Evolutionary conservation across 2,113 vertebrate genomes (phyloP).

Genomic region (Neopipo cinnamomea): DNA sequence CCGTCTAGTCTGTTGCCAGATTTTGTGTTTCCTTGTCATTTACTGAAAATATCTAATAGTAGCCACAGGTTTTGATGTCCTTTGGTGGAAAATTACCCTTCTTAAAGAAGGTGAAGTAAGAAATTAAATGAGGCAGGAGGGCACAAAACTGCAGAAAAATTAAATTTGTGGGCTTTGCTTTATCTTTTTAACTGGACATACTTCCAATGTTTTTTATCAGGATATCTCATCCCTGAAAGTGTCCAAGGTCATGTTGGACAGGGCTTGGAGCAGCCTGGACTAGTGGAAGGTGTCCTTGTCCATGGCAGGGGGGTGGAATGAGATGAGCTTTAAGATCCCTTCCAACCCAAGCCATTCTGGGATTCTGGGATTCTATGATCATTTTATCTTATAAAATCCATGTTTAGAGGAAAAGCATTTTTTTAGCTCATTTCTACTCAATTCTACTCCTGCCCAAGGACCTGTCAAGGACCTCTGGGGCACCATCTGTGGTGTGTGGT

Average conservation of each 20-base stretch:
- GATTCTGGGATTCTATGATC: background rate
- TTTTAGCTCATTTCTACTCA: background rate
- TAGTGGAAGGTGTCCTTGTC: background rate
- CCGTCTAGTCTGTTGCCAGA: accelerated
- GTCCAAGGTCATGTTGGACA: background rate
- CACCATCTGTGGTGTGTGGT: accelerated
- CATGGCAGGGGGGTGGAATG: background rate
- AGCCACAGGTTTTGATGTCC: background rate
- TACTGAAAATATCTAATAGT: background rate
- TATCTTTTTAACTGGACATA: background rate
- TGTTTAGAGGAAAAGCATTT: background rate
- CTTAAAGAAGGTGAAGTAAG: background rate
- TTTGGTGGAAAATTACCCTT: background rate
- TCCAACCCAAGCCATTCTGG: background rate
- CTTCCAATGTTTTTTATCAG: background rate
- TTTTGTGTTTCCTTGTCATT: background rate
- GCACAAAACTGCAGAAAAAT: background rate
- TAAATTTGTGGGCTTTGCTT: background rate
- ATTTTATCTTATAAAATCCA: background rate
- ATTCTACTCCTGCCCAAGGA: background rate
- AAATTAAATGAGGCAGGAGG: background rate
- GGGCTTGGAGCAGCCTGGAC: background rate
- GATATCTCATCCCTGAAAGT: background rate
- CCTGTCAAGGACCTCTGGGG: background rate
- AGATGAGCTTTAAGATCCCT: background rate